Base-by-base conservation (phyloP, 2,797 vertebrate species). In the Schizothorax lantsangensis region DNA sequence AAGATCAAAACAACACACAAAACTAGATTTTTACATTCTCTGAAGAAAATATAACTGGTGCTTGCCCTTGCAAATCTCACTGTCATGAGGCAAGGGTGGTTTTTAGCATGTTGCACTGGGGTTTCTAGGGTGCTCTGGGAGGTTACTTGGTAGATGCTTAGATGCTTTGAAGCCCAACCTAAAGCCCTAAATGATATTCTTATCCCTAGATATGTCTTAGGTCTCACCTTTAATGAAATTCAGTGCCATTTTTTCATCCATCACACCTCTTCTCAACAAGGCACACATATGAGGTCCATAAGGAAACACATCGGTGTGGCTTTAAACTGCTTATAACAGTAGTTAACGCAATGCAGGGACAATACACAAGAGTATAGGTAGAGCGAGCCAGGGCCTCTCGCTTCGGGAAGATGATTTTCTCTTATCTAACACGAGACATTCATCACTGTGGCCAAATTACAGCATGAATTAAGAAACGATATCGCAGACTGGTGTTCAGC, bases 401-500 rank as follows among this genome's bases (percentile, higher is more conserved):
- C 73, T 64, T 30, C 87, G 93, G 90, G 90, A 89, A 62, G 89
- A 93, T 93, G 92, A 93, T 92, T 85, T 91, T 89, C 69, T 87
- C 92, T 91, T 93, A 92, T 93, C 93, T 95, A 92, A 94, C 92
- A 91, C 92, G 40, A 94, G 93, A 95, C 94, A 92, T 94, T 95
- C 93, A 95, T 94, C 95, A 95, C 92, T 91, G 93, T 93, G 91
- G 93, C 93, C 91, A 94, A 94, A 95, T 95, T 93, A 94, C 93
- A 93, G 94, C 95, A 95, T 94, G 95, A 95, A 95, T 95, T 95
- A 95, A 93, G 91, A 89, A 89, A 91, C 91, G 92, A 95, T 95
- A 95, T 94, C 92, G 90, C 91, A 94, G 94, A 93, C 92, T 91
- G 88, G 91, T 88, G 89, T 94, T 92, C 91, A 88, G 93, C 93